A percentile compares a stretch with the other conserved stretches of the same genome.
Conservation (phyloP, 1,140 invertebrate genomes). For the Nautilus pompilius region DNA sequence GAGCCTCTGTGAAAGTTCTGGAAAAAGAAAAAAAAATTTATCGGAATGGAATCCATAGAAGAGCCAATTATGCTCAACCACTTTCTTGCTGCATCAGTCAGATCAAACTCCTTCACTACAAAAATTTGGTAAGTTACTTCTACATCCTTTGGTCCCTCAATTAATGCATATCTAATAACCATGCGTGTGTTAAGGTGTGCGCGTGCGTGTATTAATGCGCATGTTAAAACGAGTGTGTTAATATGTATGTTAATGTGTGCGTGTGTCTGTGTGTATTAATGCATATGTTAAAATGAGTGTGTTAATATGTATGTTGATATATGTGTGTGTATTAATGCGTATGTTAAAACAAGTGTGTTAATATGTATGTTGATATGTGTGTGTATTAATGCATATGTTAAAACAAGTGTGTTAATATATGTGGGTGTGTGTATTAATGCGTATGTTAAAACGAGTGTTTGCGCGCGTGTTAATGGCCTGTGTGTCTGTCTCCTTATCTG, state of each 20-base stretch:
- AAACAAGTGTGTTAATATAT: neutral
- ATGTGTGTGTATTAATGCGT: neutral
- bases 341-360: no score
- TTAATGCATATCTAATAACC: neutral
- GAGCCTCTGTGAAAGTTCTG: constrained; percentile 30
- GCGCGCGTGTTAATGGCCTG: neutral
- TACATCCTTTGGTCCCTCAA: neutral
- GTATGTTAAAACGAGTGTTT: neutral
- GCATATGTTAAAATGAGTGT: no score
- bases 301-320: no score
- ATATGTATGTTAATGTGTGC: no score
- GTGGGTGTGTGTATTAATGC: neutral
- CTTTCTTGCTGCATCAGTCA: no score
- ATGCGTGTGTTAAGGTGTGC: neutral
- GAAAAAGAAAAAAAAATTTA: neutral
- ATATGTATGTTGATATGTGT: no score
- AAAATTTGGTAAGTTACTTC: neutral
- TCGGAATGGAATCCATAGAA: neutral
- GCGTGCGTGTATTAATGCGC: neutral
- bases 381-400: no score
- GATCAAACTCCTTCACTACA: no score
- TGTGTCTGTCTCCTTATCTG: neutral
- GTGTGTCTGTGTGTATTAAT: no score
- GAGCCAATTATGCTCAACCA: neutral
- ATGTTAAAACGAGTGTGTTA: no score